phyloP scores from a whole-genome alignment of 2,888 invertebrate genomes.

The Lasioglossum malachurum region DNA sequence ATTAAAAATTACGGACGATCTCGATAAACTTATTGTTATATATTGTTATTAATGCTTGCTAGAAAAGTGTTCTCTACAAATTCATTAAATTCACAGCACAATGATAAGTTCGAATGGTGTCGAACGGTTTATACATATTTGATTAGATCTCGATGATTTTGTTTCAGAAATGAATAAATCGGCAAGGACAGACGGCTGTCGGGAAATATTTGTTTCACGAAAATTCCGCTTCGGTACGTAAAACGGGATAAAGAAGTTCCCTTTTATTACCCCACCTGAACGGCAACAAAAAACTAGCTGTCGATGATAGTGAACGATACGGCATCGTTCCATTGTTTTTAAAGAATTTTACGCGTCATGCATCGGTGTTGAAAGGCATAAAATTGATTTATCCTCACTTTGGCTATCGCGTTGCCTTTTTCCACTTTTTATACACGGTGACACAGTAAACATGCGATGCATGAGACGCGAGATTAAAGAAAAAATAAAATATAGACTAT shows the following conservation, averaged over 20 bases:
- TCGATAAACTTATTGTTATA: too few relatives aligned
- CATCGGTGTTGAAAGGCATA: slow-evolving; percentile 63
- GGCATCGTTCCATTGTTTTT: slow-evolving; percentile 61
- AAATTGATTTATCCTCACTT: slow-evolving; percentile 70
- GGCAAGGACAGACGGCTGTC: background rate
- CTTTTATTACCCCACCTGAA: slow-evolving; percentile 11
- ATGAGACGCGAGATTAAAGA: slow-evolving; percentile 22
- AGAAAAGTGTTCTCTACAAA: too few relatives aligned
- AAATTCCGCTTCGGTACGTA: slow-evolving; percentile 18
- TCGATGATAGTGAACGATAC: slow-evolving; percentile 55
- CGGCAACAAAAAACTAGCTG: slow-evolving; percentile 49
- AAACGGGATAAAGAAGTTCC: slow-evolving; percentile 1
- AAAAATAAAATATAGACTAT: background rate
- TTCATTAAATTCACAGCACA: too few relatives aligned
- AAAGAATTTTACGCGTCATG: slow-evolving; percentile 67
- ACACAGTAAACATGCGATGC: slow-evolving; percentile 12
- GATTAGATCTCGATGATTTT: background rate
- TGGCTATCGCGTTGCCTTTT: slow-evolving; percentile 53
- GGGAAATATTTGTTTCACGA: background rate
- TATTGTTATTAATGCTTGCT: too few relatives aligned
- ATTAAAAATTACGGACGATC: too few relatives aligned
- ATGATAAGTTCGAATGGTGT: background rate
- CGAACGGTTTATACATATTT: background rate
- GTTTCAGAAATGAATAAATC: background rate
- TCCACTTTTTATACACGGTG: slow-evolving; percentile 5